phyloP scores from a whole-genome alignment of 2,888 invertebrate species.

The Lasioglossum calceatum region DNA sequence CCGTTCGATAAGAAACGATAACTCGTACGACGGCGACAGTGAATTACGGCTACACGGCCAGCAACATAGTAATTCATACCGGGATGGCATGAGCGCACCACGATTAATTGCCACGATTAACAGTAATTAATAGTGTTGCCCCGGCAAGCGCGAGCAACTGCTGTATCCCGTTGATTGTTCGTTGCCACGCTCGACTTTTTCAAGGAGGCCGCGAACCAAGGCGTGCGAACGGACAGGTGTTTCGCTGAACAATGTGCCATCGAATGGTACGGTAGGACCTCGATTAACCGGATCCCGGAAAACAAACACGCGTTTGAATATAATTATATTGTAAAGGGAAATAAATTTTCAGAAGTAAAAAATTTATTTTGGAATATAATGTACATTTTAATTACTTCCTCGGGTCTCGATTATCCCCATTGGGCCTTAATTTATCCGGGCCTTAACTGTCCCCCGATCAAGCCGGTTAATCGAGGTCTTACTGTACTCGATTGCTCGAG shows the following conservation, averaged over 20 bases:
- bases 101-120: constrained; percentile 81
- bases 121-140: constrained; percentile 79
- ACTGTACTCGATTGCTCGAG: no score
- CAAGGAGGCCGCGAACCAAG: not conserved
- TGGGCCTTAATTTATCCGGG: no score
- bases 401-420: no score
- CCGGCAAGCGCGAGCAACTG: constrained; percentile 68
- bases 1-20: constrained; percentile 66
- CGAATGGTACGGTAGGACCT: no score
- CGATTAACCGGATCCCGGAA: no score
- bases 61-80: constrained; percentile 69
- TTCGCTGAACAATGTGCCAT: not conserved
- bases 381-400: no score
- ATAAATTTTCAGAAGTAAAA: no score
- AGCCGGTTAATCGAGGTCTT: no score
- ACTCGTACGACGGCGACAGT: constrained; percentile 63
- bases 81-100: constrained; percentile 65
- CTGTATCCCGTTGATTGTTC: constrained; percentile 63
- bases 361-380: no score
- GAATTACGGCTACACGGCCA: constrained; percentile 57
- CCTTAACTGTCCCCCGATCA: no score
- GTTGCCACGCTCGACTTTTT: constrained; percentile 43
- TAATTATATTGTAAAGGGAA: no score
- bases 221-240: constrained; percentile 3
- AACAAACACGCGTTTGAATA: no score